These are phyloP conservation scores for Heliconius erato DNA, from an alignment of 2,888 invertebrate species.

Conservation along the genomic window DNA sequence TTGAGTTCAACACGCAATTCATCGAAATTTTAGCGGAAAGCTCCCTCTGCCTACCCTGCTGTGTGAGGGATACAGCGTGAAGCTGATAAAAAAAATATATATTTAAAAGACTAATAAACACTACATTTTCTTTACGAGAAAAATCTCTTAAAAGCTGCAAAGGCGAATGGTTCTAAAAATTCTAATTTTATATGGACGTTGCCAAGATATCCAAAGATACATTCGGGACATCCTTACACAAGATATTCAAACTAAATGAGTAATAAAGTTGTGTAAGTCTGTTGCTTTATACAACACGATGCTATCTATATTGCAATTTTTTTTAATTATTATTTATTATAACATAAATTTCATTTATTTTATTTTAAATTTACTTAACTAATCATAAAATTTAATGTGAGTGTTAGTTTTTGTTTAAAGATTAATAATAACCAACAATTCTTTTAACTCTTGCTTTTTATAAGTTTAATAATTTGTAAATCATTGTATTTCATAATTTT, in stretches of 20 bases:
- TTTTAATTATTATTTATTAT: not conserved
- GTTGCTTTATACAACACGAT: constrained; percentile 1
- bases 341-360: not conserved
- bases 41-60: no score
- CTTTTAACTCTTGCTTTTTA: no score
- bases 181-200: not conserved
- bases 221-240: constrained; percentile 3
- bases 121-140: not conserved
- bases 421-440: not conserved
- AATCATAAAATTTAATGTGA: not conserved
- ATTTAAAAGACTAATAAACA: no score
- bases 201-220: not conserved
- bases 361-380: not conserved
- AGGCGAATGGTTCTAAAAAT: not conserved
- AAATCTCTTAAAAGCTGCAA: not conserved
- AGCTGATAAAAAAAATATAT: no score
- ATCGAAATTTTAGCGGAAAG: no score
- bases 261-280: constrained; percentile 9
- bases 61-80: no score
- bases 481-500: no score
- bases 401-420: not conserved
- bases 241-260: constrained; percentile 13
- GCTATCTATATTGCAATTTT: not conserved
- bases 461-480: no score
- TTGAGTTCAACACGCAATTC: no score